Evolutionary conservation across 1,140 invertebrate species (phyloP).

Genomic region (Bombus superbus): DNA sequence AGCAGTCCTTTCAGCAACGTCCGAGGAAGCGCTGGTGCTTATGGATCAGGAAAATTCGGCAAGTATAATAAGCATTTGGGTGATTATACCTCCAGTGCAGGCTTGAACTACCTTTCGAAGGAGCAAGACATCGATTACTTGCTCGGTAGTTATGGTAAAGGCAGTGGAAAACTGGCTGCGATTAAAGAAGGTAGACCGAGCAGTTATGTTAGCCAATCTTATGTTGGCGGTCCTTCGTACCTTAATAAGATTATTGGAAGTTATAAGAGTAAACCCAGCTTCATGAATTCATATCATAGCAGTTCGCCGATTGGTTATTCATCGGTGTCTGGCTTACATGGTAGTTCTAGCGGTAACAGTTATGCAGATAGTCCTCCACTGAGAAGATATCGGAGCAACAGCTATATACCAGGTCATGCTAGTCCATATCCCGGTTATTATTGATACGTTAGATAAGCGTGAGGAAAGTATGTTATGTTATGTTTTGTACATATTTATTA

Average conservation of each 20-base stretch:
- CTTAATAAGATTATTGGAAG: neutral
- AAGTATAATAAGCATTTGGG: conserved; percentile 52
- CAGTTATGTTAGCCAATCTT: conserved; percentile 44
- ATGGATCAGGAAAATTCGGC: conserved; percentile 36
- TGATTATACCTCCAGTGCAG: conserved; percentile 49
- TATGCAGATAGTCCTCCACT: conserved; percentile 29
- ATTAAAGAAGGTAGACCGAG: conserved; percentile 62
- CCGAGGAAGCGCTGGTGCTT: neutral
- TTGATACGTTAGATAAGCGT: neutral
- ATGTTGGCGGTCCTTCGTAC: conserved; percentile 38
- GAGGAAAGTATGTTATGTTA: conserved; percentile 6
- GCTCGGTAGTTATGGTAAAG: conserved; percentile 53
- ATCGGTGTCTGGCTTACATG: neutral
- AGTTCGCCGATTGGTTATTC: conserved; percentile 27
- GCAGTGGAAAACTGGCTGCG: conserved; percentile 53
- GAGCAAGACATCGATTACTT: conserved; percentile 52
- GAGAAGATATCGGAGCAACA: conserved; percentile 50
- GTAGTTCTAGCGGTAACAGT: conserved; percentile 9
- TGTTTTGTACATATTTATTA: conserved; percentile 63
- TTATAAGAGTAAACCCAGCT: conserved; percentile 50
- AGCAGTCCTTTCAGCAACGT: neutral
- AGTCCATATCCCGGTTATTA: conserved; percentile 34
- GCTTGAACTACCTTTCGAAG: conserved; percentile 52
- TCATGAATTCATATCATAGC: conserved; percentile 18
- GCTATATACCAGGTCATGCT: conserved; percentile 32